phyloP scores from a whole-genome alignment of 2,113 vertebrate genomes.

The Prinia subflava region DNA sequence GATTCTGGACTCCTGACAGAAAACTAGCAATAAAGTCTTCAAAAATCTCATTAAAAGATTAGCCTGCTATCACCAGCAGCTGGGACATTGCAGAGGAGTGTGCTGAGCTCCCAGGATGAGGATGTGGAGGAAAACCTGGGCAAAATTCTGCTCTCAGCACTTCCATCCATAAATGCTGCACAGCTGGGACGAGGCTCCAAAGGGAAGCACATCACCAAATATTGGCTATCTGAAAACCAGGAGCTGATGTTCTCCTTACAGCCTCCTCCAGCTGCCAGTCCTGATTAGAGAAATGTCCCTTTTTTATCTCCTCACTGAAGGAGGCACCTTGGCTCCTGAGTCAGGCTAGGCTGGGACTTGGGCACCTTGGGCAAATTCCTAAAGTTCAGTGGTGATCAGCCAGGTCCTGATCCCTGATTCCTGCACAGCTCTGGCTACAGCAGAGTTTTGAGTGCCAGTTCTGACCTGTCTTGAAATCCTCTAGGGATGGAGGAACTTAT shows the following conservation, averaged over 20 bases:
- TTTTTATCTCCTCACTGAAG: background rate
- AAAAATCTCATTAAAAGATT: conserved; percentile 63
- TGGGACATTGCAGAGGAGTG: background rate
- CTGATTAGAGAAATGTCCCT: background rate
- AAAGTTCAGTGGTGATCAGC: background rate
- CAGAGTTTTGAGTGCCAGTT: background rate
- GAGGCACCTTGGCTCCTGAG: background rate
- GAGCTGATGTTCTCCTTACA: background rate
- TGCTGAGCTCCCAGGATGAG: background rate
- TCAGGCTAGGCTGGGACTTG: background rate
- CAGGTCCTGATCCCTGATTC: background rate
- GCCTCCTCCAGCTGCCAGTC: background rate
- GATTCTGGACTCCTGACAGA: background rate
- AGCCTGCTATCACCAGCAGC: conserved; percentile 1
- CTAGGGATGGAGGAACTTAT: background rate
- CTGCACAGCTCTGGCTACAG: background rate
- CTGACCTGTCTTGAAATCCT: background rate
- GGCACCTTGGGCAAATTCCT: background rate
- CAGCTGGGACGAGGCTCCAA: background rate
- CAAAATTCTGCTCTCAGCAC: background rate
- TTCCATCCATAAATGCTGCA: background rate
- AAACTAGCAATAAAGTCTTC: background rate
- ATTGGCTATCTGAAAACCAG: background rate
- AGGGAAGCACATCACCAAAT: background rate
- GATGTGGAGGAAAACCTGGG: background rate